These are phyloP conservation scores for Eulimnadia texana DNA, from an alignment of 1,140 invertebrate species.

Conservation along the genomic window DNA sequence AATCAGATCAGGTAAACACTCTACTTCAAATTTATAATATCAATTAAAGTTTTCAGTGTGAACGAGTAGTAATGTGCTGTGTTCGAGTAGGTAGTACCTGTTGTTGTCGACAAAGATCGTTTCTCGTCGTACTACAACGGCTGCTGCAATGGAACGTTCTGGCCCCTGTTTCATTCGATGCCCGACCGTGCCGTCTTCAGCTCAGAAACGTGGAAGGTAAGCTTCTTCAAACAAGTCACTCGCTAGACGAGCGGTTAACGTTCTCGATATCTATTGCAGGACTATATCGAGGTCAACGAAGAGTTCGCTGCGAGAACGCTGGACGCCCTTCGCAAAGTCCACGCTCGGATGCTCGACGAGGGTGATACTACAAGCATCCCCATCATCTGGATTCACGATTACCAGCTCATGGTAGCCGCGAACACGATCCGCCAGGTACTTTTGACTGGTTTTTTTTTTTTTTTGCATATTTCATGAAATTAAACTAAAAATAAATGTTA, in stretches of 20 bases:
- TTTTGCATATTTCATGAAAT: neutral
- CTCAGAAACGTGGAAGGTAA: conserved; percentile 27
- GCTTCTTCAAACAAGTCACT: neutral
- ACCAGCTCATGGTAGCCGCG: conserved; percentile 33
- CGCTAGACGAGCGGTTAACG: neutral
- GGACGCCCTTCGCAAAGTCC: conserved; percentile 24
- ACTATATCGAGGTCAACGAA: conserved; percentile 29
- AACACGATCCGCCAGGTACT: conserved; percentile 27
- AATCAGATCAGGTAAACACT: conserved; percentile 25
- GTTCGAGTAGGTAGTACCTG: conserved; percentile 26
- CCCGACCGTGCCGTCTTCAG: conserved; percentile 29
- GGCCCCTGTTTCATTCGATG: conserved; percentile 33
- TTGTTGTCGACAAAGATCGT: conserved; percentile 22
- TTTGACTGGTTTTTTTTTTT: neutral
- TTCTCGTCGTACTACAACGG: conserved; percentile 33
- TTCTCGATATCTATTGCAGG: conserved; percentile 10
- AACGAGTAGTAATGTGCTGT: too few relatives aligned
- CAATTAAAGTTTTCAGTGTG: conserved; percentile 15
- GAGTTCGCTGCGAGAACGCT: conserved; percentile 27
- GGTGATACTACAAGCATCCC: conserved; percentile 23
- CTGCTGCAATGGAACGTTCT: conserved; percentile 29
- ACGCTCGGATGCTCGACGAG: conserved; percentile 22
- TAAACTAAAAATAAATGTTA: conserved; percentile 11
- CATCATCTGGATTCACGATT: conserved; percentile 36
- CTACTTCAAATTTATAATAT: conserved; percentile 5